Conservation (phyloP, 2,113 vertebrate species). For the Leiothrix lutea region DNA sequence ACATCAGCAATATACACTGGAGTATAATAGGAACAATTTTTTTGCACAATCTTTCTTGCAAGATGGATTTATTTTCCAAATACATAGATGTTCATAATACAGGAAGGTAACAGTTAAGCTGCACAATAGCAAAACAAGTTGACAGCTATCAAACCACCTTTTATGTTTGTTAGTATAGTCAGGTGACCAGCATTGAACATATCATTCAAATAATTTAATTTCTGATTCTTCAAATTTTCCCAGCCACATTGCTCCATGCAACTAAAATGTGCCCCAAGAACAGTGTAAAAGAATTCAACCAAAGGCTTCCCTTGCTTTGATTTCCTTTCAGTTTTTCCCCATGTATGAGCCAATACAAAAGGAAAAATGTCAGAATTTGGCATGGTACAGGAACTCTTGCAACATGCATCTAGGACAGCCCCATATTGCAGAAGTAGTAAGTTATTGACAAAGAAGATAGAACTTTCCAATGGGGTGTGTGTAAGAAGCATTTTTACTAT, state of each 20-base stretch:
- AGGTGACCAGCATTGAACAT: slow-evolving; percentile 24
- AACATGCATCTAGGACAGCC: background rate
- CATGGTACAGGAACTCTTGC: background rate
- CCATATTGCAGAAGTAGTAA: slow-evolving; percentile 2
- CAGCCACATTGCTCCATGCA: slow-evolving; percentile 20
- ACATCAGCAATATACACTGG: slow-evolving; percentile 67
- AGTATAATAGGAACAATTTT: slow-evolving; percentile 65
- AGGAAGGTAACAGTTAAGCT: slow-evolving; percentile 60
- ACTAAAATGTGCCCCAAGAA: background rate
- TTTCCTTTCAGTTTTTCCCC: background rate
- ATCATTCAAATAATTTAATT: slow-evolving; percentile 18
- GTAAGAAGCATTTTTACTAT: background rate
- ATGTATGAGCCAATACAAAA: background rate
- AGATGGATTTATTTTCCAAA: slow-evolving; percentile 66
- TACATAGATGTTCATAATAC: slow-evolving; percentile 61
- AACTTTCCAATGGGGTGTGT: background rate
- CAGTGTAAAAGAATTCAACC: background rate
- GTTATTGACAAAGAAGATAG: background rate
- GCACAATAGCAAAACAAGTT: slow-evolving; percentile 71
- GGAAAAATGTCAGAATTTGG: background rate
- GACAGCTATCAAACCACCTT: slow-evolving; percentile 53
- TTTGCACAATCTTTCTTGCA: slow-evolving; percentile 62
- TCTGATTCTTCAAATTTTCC: slow-evolving; percentile 17
- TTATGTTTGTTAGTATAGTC: slow-evolving; percentile 31
- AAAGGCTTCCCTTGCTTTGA: background rate